Evolutionary conservation across 2,797 vertebrate genomes (phyloP).

Genomic region (Clarias pachynema): DNA sequence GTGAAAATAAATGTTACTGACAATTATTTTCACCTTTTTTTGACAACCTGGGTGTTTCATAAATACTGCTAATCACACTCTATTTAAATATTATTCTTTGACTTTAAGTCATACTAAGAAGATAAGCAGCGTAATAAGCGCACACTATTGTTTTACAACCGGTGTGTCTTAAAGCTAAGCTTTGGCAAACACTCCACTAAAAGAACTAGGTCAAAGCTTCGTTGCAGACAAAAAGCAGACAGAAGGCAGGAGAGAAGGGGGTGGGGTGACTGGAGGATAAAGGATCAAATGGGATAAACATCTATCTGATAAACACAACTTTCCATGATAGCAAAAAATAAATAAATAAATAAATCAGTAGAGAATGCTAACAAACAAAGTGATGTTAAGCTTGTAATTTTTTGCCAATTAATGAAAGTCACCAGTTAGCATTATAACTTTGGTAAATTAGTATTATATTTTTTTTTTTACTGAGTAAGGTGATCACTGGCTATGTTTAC

Average conservation of each 20-base stretch:
- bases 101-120: background rate
- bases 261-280: conserved; percentile 1
- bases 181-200: conserved; percentile 1
- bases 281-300: conserved; percentile 16
- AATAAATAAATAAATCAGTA: background rate
- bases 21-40: background rate
- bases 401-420: background rate
- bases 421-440: background rate
- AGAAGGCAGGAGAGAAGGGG: conserved; percentile 20
- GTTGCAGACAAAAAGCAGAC: conserved; percentile 62
- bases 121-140: background rate
- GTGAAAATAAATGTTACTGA: background rate
- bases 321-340: background rate
- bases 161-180: conserved; percentile 28
- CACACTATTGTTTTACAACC: background rate
- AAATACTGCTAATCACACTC: background rate
- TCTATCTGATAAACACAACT: background rate
- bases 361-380: background rate
- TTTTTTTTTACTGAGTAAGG: too few relatives aligned
- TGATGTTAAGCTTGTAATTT: too few relatives aligned
- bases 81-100: background rate
- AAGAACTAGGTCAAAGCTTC: conserved; percentile 54
- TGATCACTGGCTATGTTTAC: background rate
- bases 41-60: background rate
- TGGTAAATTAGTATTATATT: background rate